Evolutionary conservation across 1,140 invertebrate genomes (phyloP), one percentile per base, ranked within the genome.

Genomic region (Idris sp.): DNA sequence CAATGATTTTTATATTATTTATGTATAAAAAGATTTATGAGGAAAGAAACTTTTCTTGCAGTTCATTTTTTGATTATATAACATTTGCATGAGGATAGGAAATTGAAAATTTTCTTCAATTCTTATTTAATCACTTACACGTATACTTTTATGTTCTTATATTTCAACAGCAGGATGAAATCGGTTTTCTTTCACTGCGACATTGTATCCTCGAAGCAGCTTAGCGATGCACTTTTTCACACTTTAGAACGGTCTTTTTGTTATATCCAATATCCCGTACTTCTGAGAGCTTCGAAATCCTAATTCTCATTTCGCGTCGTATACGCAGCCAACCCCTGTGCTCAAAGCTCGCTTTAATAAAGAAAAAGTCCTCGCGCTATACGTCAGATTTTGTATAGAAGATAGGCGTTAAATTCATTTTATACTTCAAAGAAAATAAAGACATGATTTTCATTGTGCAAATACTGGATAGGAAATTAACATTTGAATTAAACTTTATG

Each of bases 181-280:
- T 30, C 28, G 28, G 28, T 30, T 30, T 30, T 30, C 28, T 30
- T 30, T 74, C 62, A 62, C 22, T 25, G 30, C 36, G 15, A 14
- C 51, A 71, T 76, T 76, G 74, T 76, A 68, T 76, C 61, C 53
- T 43, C 40, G 58, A 46, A 59, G 64, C 68, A 43, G 72, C 67
- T 74, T 71, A 74, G 41, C 64, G 9, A 19, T 56, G 58, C 53
- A 59, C 31, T 51, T 69, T 61, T 68, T 53, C 56, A 64, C 58
- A 67, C 68, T 76, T 68, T 68, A 6, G 51, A 68, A 18, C 49
- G 36, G 10, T 25, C 49, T 62, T 53, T 74, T 74, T 72, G 68
- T 62, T 61, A 61, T 40, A 53, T 67, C 35, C 71, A 67, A 64
- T 74, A 54, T 65, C 54, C 25, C 36, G 54, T 26, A 9, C 2